Conservation (phyloP, 2,797 vertebrate species). For the Melanogrammus aeglefinus region DNA sequence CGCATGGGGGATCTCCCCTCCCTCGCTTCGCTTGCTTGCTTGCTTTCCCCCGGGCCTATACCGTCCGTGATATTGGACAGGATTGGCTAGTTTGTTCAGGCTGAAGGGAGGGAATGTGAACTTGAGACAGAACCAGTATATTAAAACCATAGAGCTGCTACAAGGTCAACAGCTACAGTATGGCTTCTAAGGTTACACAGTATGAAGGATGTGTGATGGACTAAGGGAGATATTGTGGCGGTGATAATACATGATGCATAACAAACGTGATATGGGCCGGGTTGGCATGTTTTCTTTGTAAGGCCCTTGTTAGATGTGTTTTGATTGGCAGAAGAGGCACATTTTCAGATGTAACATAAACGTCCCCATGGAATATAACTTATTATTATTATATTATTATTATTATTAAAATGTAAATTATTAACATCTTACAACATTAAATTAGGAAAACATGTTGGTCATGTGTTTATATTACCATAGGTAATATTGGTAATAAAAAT, state of each 20-base stretch:
- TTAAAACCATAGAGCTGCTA: neutral
- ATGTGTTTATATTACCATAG: neutral
- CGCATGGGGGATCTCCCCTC: conserved; percentile 52
- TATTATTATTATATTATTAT: too few relatives aligned
- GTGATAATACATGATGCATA: neutral
- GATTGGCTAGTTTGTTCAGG: neutral
- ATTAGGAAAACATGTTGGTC: neutral
- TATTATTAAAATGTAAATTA: neutral
- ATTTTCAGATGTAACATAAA: neutral
- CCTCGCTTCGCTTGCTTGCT: too few relatives aligned
- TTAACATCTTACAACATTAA: neutral
- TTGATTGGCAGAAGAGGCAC: neutral
- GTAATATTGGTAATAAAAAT: too few relatives aligned
- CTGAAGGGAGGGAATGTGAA: neutral
- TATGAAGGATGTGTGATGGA: neutral
- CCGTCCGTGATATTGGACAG: conserved; percentile 28
- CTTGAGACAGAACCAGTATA: conserved; percentile 3
- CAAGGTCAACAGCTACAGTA: neutral
- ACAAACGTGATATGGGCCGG: neutral
- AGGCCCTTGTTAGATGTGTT: neutral
- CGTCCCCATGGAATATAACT: neutral
- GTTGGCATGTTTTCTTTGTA: neutral
- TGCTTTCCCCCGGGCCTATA: conserved; percentile 39
- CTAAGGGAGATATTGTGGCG: neutral
- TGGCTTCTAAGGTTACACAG: neutral